Percentiles rank a stretch among this genome's conserved stretches.
Conservation (phyloP, 2,113 vertebrate genomes). For the Acanthochromis polyacanthus region DNA sequence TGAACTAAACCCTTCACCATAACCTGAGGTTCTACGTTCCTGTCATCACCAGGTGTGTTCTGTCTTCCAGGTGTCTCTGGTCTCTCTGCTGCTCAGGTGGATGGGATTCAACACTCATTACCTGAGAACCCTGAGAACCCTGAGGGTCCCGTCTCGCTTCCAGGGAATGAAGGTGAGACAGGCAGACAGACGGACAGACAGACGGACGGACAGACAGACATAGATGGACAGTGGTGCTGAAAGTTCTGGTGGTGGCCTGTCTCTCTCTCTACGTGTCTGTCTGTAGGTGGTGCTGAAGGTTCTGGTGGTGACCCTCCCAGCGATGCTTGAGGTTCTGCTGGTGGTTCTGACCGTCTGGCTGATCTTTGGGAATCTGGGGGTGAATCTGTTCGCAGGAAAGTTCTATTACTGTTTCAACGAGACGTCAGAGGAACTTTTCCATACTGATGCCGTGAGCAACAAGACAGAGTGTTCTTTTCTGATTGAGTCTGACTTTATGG, state of each 20-base stretch:
- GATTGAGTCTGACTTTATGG: accelerated
- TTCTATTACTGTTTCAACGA: conserved; percentile 89
- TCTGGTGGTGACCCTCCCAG: conserved; percentile 86
- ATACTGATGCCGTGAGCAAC: conserved; percentile 81
- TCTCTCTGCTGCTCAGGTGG: conserved; percentile 88
- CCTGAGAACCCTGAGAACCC: conserved; percentile 88
- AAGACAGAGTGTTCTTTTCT: conserved; percentile 83
- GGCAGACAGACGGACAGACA: background rate
- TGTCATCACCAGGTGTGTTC: conserved; percentile 3
- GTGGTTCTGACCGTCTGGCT: conserved; percentile 93
- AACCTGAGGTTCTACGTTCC: too few relatives aligned
- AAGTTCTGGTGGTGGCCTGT: background rate
- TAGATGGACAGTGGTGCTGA: background rate
- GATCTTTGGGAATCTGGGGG: conserved; percentile 93
- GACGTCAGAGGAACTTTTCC: conserved; percentile 79
- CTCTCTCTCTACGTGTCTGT: background rate
- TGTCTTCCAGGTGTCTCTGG: conserved; percentile 87
- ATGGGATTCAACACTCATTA: conserved; percentile 88
- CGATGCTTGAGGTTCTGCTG: conserved; percentile 89
- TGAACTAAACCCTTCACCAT: too few relatives aligned
- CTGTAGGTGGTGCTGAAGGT: conserved; percentile 90
- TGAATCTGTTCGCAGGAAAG: conserved; percentile 92
- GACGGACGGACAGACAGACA: background rate
- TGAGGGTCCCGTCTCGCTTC: conserved; percentile 91
- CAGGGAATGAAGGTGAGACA: conserved; percentile 91